A percentile compares a stretch with the other conserved stretches of the same genome.
phyloP scores from a whole-genome alignment of 2,113 vertebrate genomes.

The Psammodynastes pulverulentus region DNA sequence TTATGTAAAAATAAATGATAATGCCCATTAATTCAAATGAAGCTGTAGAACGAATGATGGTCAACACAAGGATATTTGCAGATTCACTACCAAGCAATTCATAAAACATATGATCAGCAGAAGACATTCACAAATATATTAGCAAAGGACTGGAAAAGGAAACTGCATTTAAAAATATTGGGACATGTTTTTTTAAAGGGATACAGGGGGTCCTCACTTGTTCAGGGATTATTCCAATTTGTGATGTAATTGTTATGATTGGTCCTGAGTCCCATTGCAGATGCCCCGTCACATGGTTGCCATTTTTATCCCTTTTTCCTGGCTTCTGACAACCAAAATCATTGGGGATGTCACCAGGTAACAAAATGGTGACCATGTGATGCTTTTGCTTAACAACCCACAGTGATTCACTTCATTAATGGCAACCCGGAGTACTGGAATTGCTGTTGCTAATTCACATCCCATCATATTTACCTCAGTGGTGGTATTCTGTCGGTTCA shows the following conservation, averaged over 20 bases:
- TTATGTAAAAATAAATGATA: not conserved
- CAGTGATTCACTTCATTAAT: not conserved
- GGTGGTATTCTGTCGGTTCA: too few relatives aligned
- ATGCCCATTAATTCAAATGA: not conserved
- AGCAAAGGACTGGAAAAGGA: not conserved
- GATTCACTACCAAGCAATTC: too few relatives aligned
- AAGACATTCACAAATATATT: not conserved
- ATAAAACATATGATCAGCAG: not conserved
- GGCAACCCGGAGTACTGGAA: not conserved
- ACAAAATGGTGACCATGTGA: not conserved
- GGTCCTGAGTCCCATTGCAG: not conserved
- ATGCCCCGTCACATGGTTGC: not conserved
- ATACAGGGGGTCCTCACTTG: not conserved
- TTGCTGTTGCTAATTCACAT: not conserved
- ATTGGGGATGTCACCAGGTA: not conserved
- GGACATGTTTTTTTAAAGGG: not conserved
- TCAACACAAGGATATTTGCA: not conserved
- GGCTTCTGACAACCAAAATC: not conserved
- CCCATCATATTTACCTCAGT: not conserved
- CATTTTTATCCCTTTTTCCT: not conserved
- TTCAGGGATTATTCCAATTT: not conserved
- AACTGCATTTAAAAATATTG: not conserved
- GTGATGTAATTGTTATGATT: not conserved
- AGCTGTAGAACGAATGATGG: not conserved
- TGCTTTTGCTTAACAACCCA: not conserved